Percentiles rank a stretch among this genome's conserved stretches.
phyloP scores from a whole-genome alignment of 2,888 invertebrate species.

The Chrysodeixis includens region DNA sequence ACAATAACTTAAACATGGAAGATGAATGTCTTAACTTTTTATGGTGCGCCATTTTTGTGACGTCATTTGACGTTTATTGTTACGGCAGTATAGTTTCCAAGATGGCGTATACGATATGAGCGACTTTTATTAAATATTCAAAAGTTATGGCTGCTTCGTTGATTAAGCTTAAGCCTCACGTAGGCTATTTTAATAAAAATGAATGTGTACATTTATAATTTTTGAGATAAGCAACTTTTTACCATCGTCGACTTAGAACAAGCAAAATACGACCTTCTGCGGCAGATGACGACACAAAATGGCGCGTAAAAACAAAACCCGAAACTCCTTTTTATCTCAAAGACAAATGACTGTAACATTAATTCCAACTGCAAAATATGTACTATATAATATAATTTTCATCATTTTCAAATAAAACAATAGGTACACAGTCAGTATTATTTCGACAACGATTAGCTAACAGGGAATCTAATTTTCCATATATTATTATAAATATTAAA shows the following conservation, averaged over 20 bases:
- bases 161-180: conserved; percentile 53
- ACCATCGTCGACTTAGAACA: conserved; percentile 26
- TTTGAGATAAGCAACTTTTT: conserved; percentile 43
- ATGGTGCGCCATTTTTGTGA: conserved; percentile 54
- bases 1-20: conserved; percentile 62
- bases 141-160: conserved; percentile 47
- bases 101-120: conserved; percentile 51
- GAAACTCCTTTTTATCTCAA: conserved; percentile 67
- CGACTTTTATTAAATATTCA: conserved; percentile 54
- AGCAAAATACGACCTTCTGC: conserved; percentile 27
- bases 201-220: conserved; percentile 45
- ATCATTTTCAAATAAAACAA: conserved; percentile 74
- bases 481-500: conserved; percentile 63
- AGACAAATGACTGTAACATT: conserved; percentile 75
- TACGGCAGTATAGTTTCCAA: conserved; percentile 53
- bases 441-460: conserved; percentile 78
- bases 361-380: conserved; percentile 72
- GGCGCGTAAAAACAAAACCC: conserved; percentile 60
- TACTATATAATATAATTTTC: conserved; percentile 63
- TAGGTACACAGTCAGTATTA: conserved; percentile 72
- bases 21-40: conserved; percentile 58
- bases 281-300: conserved; percentile 53
- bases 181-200: conserved; percentile 53
- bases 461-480: conserved; percentile 74
- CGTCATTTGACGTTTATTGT: conserved; percentile 58